Evolutionary conservation across 1,140 invertebrate species (phyloP).

Genomic region (Drosophila setifemur): DNA sequence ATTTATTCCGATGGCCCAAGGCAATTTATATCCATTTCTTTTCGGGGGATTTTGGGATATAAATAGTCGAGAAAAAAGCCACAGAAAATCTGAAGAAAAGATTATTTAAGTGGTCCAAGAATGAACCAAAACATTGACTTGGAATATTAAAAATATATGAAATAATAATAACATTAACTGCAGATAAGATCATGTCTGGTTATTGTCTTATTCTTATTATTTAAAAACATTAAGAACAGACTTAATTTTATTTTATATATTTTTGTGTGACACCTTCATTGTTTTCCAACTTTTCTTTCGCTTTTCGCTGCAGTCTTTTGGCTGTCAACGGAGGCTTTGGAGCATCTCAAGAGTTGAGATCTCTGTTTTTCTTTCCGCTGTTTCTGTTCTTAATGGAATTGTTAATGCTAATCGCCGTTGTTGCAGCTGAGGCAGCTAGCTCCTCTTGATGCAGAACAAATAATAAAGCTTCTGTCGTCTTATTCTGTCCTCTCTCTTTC

Average conservation of each 20-base stretch:
- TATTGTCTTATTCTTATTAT: too few relatives aligned
- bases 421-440: constrained; percentile 5
- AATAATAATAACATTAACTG: too few relatives aligned
- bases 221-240: too few relatives aligned
- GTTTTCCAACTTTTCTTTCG: not conserved
- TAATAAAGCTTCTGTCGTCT: not conserved
- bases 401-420: constrained; percentile 61
- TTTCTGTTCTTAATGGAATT: constrained; percentile 67
- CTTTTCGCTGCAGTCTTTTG: not conserved
- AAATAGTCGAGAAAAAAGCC: too few relatives aligned
- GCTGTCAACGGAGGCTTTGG: constrained; percentile 56
- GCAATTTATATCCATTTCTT: constrained; percentile 30
- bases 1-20: not conserved
- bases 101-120: too few relatives aligned
- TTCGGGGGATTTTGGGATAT: not conserved
- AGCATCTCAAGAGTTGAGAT: constrained; percentile 34
- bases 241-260: not conserved
- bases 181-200: too few relatives aligned
- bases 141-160: too few relatives aligned
- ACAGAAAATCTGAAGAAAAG: too few relatives aligned
- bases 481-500: constrained; percentile 16
- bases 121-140: too few relatives aligned
- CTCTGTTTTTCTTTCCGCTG: constrained; percentile 23
- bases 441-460: constrained; percentile 11
- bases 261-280: not conserved